These are phyloP conservation scores for Pseudobourletiella spinata DNA, from an alignment of 1,140 invertebrate species.

Conservation along the genomic window DNA sequence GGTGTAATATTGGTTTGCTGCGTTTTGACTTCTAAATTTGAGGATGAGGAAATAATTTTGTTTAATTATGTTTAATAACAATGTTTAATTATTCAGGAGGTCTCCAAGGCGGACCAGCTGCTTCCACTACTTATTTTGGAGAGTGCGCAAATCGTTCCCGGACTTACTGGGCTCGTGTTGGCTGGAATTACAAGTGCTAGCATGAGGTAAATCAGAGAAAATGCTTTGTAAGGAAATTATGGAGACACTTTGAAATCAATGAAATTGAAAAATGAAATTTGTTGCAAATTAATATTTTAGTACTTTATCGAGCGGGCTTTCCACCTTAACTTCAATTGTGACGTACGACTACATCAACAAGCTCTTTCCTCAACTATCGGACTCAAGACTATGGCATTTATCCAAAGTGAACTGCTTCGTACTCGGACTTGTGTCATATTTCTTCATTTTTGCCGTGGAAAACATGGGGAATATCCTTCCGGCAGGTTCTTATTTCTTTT, in stretches of 20 bases:
- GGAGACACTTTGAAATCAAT: background rate
- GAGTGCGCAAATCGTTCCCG: constrained; percentile 41
- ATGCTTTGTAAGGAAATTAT: constrained; percentile 14
- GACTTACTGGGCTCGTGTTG: constrained; percentile 48
- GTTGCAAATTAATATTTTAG: constrained; percentile 10
- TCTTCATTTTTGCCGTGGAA: constrained; percentile 31
- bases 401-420: constrained; percentile 30
- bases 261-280: background rate
- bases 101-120: constrained; percentile 41
- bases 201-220: constrained; percentile 40
- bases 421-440: constrained; percentile 28
- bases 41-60: constrained; percentile 44
- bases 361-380: constrained; percentile 26
- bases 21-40: constrained; percentile 47
- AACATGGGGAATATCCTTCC: constrained; percentile 32
- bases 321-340: constrained; percentile 26
- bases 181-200: constrained; percentile 51
- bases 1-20: constrained; percentile 41
- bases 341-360: constrained; percentile 33
- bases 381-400: constrained; percentile 20
- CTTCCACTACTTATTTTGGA: constrained; percentile 48
- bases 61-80: constrained; percentile 38
- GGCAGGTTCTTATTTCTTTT: constrained; percentile 6
- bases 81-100: constrained; percentile 22
- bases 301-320: constrained; percentile 27